Base-by-base conservation (phyloP, 1,140 invertebrate genomes). In the Helicoverpa zea region DNA sequence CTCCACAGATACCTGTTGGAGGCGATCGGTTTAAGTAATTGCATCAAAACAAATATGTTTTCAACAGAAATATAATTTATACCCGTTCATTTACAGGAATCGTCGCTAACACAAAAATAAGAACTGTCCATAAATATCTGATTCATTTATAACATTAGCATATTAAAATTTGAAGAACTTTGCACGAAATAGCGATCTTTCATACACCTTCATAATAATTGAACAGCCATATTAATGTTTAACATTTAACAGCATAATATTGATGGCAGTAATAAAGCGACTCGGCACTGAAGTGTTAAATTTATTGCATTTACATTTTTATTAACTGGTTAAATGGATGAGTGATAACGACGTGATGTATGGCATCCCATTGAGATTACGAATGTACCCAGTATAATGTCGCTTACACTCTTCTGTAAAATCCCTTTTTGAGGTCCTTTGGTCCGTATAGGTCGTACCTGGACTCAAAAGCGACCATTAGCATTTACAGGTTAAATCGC, bases 231-330 rank as follows among this genome's bases (percentile, higher is more conserved):
- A 23, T 64, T 51, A 72, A 72, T 72, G 68, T 30, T 52, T 14
- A n/a, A 52, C 49, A 72, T 54, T 72, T 7, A 72, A 30, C 43
- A 51, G 23, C 23, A 16, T 72, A 72, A 72, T 72, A 72, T 13
- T 23, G 49, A 72, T 29, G 49, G 49, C 68, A 13, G 49, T 54
- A 72, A 72, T 72, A 52, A 54, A 4, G 3, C 16, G 18, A 70
- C 66, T 70, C 66, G 49, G 47, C 49, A 70, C 18, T 52, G 49
- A 13, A 70, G 66, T 12, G 66, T 52, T 70, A 70, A 70, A 70
- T 70, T 52, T 70, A 70, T 70, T 54, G 49, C 4, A 70, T 70
- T 70, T 70, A 70, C 66, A 70, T 70, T 70, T 70, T 70, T 70
- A 70, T 70, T 51, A 70, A 70, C 47, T 54, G 66, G 49, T 72